Percentiles rank a stretch among this genome's conserved stretches.
Conservation (phyloP, 1,140 invertebrate genomes). For the Pseudomyrmex dendroicus region DNA sequence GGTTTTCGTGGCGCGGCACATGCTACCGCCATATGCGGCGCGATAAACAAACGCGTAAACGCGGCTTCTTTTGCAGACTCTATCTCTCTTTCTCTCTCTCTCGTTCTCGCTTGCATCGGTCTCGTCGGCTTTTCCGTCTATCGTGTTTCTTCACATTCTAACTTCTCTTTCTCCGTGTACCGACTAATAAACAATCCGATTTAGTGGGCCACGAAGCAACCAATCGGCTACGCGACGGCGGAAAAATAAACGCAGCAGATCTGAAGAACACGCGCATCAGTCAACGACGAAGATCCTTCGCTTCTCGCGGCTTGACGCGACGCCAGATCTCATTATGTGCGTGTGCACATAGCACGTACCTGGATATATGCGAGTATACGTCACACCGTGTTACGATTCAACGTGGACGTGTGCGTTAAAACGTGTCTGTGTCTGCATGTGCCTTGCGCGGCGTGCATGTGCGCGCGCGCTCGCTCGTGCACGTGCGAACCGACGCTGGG, state of each 20-base stretch:
- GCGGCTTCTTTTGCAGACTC: constrained; percentile 80
- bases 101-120: too few species aligned
- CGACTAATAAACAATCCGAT: constrained; percentile 75
- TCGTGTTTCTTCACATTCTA: background rate
- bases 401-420: too few species aligned
- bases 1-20: constrained; percentile 78
- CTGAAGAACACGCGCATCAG: constrained; percentile 66
- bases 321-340: constrained; percentile 72
- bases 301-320: constrained; percentile 70
- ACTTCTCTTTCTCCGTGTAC: constrained; percentile 47
- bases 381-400: too few species aligned
- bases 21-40: constrained; percentile 84
- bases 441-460: constrained; percentile 34
- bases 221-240: constrained; percentile 60
- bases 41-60: constrained; percentile 81
- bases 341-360: background rate
- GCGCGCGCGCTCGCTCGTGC: constrained; percentile 59
- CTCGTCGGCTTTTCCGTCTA: too few species aligned
- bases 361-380: too few species aligned
- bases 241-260: constrained; percentile 73
- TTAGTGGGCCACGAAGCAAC: constrained; percentile 62
- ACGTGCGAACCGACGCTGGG: constrained; percentile 66
- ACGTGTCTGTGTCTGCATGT: constrained; percentile 14
- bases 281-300: constrained; percentile 41
- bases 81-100: constrained; percentile 35